Conservation (phyloP, 2,888 invertebrate genomes). For the Leucophenga montana region DNA sequence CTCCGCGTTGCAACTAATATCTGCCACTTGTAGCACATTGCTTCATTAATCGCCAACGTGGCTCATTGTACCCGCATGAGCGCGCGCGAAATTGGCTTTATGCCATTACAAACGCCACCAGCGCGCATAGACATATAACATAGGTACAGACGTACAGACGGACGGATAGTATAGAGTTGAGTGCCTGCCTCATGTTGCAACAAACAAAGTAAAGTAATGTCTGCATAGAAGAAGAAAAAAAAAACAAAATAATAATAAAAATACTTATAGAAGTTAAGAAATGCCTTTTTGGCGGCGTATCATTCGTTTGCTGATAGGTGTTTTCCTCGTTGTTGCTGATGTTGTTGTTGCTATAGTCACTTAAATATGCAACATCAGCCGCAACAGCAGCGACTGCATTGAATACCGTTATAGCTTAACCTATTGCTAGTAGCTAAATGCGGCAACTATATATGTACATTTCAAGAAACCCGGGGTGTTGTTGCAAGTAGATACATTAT, state of each 20-base stretch:
- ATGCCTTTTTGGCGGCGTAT: constrained; percentile 14
- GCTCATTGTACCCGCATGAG: constrained; percentile 20
- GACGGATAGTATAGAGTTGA: not conserved
- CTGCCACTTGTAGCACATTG: constrained; percentile 24
- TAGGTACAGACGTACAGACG: not conserved
- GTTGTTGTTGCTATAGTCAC: not conserved
- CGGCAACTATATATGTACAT: too few species aligned
- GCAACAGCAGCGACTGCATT: too few species aligned
- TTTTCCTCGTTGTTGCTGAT: not conserved
- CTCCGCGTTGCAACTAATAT: constrained; percentile 8
- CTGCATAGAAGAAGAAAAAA: constrained; percentile 5
- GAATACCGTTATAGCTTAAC: constrained; percentile 1
- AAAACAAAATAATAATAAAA: not conserved
- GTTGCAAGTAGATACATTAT: too few species aligned
- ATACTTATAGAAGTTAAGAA: not conserved
- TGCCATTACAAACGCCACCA: constrained; percentile 17
- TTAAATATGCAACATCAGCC: constrained; percentile 11
- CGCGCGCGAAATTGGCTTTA: constrained; percentile 15
- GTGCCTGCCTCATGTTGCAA: not conserved
- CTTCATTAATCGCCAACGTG: constrained; percentile 24
- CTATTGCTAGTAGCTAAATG: not conserved
- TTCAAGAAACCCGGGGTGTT: too few species aligned
- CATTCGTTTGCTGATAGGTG: constrained; percentile 16
- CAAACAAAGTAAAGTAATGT: constrained; percentile 9
- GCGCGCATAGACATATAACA: constrained; percentile 4